Evolutionary conservation across 2,797 vertebrate species (phyloP).

Genomic region (Propithecus deckenii): DNA sequence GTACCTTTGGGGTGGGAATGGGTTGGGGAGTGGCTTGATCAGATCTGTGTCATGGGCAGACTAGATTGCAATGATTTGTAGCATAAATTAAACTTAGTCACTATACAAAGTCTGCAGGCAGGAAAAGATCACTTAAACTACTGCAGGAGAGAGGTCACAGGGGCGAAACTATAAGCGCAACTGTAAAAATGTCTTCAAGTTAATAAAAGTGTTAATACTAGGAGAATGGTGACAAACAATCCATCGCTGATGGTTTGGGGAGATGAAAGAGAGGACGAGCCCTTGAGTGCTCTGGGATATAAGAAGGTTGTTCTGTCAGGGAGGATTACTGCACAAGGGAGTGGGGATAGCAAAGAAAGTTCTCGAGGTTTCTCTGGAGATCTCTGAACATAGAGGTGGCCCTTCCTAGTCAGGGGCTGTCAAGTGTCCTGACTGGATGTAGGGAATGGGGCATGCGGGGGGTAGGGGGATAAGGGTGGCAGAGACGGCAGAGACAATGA

Average conservation of each 20-base stretch:
- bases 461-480: no score
- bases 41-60: not conserved
- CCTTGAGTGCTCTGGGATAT: not conserved
- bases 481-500: rapidly evolving
- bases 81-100: not conserved
- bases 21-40: rapidly evolving
- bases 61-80: no score
- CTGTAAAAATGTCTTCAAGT: not conserved
- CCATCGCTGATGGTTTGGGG: not conserved
- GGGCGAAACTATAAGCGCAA: not conserved
- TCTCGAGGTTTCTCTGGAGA: not conserved
- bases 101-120: not conserved
- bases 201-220: not conserved
- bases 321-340: not conserved
- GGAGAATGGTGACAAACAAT: no score
- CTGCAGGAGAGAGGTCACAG: not conserved
- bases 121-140: not conserved
- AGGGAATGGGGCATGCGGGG: rapidly evolving
- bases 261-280: not conserved
- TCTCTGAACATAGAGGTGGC: not conserved
- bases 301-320: not conserved
- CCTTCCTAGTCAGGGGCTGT: no score
- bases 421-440: not conserved
- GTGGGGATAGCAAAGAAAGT: not conserved
- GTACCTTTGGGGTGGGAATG: rapidly evolving